Base-by-base conservation (phyloP, 2,888 invertebrate species). In the Odontomyia ornata region DNA sequence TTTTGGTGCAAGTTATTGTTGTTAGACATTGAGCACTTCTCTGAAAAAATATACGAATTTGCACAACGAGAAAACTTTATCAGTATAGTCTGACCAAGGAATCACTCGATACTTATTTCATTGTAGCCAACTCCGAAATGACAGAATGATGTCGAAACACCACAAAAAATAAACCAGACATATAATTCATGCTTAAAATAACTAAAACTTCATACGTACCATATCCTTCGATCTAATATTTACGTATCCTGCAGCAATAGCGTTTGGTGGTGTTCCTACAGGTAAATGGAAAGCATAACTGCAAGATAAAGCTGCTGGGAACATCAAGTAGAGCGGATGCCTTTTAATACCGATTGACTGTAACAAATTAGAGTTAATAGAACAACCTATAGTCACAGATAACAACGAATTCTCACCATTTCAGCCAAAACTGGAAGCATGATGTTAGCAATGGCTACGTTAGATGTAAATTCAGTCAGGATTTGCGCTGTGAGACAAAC, bases 241-340 rank as follows among this genome's bases (percentile, higher is more conserved):
- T 1, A 93, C 93, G 13, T 94, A 93, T 0, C 93, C 94, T 23
- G 94, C 94, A 0, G 95, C 96, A 78, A 98, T 95, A 2, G 98
- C 97, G 87, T 98, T 98, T 18, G 97, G 97, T 1, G 97, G 97
- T 0, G 97, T 97, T 67, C 96, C 97, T 15, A 97, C 97, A 0
- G 97, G 97, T 86, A 98, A 89, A 89, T 96, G 96, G 89, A 97
- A 95, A 9, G 95, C 96, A 89, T 96, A 96, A 75, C 96, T 96
- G 84, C 96, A 95, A 25, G 95, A 93, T 27, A 97, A 88, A 0
- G 96, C 91, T 0, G 95, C 95, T 0, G 97, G 96, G 81, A 97
- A 88, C 92, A 97, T 96, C 84, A 97, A 88, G 86, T 94, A 95
- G 77, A 98, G 88, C 0, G 97, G 97, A 87, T 97, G 95, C 76